Percentiles rank a stretch among this genome's conserved stretches.
Conservation (phyloP, 2,888 invertebrate genomes). For the Pseudanteris insignis region DNA sequence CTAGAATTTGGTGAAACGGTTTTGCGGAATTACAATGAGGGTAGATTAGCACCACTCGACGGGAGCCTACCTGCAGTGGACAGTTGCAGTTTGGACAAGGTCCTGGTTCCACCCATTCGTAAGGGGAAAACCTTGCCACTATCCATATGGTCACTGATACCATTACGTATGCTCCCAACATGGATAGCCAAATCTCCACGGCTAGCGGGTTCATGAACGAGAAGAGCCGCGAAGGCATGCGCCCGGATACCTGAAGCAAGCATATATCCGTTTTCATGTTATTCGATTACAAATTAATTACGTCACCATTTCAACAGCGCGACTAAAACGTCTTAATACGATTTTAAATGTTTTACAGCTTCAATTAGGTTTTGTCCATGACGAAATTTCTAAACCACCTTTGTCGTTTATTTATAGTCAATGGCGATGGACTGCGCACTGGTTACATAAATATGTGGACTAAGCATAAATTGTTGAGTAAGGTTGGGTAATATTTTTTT, state of each 20-base stretch:
- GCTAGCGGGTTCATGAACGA: slow-evolving; percentile 90
- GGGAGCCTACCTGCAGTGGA: slow-evolving; percentile 69
- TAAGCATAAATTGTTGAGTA: no score
- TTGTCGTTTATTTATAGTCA: no score
- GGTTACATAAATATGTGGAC: no score
- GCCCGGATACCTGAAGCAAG: slow-evolving; percentile 70
- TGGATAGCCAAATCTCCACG: slow-evolving; percentile 87
- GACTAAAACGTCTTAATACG: no score
- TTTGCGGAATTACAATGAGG: not conserved
- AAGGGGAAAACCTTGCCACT: slow-evolving; percentile 82
- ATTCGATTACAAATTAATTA: slow-evolving; percentile 1
- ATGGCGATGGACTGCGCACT: no score
- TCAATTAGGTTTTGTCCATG: no score
- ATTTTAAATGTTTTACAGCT: no score
- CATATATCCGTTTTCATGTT: slow-evolving; percentile 24
- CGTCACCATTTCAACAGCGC: not conserved
- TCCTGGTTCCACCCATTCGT: slow-evolving; percentile 82
- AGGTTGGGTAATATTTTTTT: no score
- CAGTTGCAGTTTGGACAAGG: slow-evolving; percentile 81
- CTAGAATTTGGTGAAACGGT: no score
- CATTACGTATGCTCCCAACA: slow-evolving; percentile 80
- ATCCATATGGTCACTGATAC: slow-evolving; percentile 83
- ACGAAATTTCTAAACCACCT: no score
- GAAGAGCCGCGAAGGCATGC: slow-evolving; percentile 75
- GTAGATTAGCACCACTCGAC: slow-evolving; percentile 53